These are phyloP conservation scores for Pentalonia nigronervosa DNA, from an alignment of 1,140 invertebrate species.

Conservation along the genomic window DNA sequence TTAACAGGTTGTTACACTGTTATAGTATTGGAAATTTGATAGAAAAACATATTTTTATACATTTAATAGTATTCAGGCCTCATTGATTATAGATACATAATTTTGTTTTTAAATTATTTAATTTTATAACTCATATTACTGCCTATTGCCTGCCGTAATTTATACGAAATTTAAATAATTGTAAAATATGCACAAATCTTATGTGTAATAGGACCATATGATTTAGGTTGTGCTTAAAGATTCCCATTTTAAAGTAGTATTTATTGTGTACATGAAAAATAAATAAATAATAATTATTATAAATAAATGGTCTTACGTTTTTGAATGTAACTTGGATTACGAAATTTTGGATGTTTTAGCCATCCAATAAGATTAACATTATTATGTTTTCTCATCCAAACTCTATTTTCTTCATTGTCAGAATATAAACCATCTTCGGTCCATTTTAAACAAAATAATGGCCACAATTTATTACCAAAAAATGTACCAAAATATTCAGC, in stretches of 20 bases:
- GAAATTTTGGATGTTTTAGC: conserved; percentile 50
- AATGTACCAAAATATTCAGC: conserved; percentile 16
- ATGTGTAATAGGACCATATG: not conserved
- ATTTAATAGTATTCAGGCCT: not conserved
- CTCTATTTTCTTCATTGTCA: not conserved
- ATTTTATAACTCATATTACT: not conserved
- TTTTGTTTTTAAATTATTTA: not conserved
- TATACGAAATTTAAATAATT: not conserved
- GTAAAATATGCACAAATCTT: not conserved
- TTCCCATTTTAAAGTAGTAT: not conserved
- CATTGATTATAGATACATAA: not conserved
- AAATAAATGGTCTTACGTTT: conserved; percentile 48
- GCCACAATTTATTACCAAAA: conserved; percentile 52
- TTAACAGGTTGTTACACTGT: not conserved
- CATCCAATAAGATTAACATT: conserved; percentile 43
- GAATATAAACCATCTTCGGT: not conserved
- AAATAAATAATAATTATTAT: not conserved
- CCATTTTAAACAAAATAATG: conserved; percentile 38
- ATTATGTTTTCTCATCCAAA: conserved; percentile 53
- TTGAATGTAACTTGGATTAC: conserved; percentile 33
- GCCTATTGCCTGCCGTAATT: not conserved
- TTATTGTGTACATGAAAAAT: not conserved
- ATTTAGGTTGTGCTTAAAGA: not conserved
- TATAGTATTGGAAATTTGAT: not conserved
- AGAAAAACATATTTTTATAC: not conserved